phyloP scores from a whole-genome alignment of 2,797 vertebrate species.

The Cuniculus paca region DNA sequence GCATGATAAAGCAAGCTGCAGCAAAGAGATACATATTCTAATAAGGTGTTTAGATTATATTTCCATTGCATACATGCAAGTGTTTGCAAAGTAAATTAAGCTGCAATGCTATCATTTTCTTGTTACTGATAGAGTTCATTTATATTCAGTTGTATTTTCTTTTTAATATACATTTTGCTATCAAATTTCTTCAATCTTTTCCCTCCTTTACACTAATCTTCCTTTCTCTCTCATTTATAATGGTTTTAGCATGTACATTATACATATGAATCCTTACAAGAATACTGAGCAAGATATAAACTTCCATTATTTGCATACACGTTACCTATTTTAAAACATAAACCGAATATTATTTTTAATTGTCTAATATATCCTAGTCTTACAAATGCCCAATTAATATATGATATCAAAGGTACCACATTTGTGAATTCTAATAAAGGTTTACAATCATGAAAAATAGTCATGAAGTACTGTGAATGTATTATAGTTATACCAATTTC shows the following conservation, averaged over 20 bases:
- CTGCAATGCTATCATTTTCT: constrained; percentile 69
- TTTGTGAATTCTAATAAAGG: constrained; percentile 47
- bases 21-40: constrained; percentile 81
- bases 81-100: constrained; percentile 81
- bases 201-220: constrained; percentile 23
- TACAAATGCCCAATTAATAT: constrained; percentile 4
- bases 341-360: not conserved
- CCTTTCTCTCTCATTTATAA: constrained; percentile 41
- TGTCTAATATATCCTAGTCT: not conserved
- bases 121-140: constrained; percentile 73
- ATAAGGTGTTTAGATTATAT: constrained; percentile 80
- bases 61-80: constrained; percentile 29
- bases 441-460: not conserved
- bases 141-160: constrained; percentile 73
- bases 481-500: not conserved
- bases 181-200: constrained; percentile 67
- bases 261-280: constrained; percentile 8
- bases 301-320: not conserved
- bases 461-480: not conserved
- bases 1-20: constrained; percentile 82
- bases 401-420: not conserved
- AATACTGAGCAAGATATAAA: constrained; percentile 1
- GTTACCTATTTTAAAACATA: constrained; percentile 42
- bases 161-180: constrained; percentile 78
- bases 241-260: not conserved